Evolutionary conservation across 2,113 vertebrate genomes (phyloP), one percentile per base, ranked within the genome.

Genomic region (Pitta sordida): DNA sequence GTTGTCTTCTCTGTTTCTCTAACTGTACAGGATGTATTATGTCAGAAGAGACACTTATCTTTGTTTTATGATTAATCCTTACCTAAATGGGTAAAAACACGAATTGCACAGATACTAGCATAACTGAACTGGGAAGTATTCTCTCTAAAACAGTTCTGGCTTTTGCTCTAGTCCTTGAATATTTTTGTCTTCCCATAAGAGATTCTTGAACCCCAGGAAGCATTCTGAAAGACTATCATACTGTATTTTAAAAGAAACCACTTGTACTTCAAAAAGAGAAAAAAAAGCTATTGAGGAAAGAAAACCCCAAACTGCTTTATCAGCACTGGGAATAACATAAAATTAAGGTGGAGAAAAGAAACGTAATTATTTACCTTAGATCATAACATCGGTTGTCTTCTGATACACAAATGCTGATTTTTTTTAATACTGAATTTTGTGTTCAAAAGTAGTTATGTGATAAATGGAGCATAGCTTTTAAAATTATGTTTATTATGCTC

Each of bases 281-380:
- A n/a, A n/a, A n/a, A n/a, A n/a, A n/a, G n/a, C n/a, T 29, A 7
- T 18, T 29, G 8, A 4, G 24, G 10, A 10, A 1, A 37, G 11
- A 26, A 22, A 46, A 19, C 16, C 5, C 9, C 4, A 80, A 73
- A 7, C 16, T 76, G 29, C 20, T 88, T 81, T 74, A 32, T 51
- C 20, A 82, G 49, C 14, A 37, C 24, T 89, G 43, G 15, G 81
- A 63, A 49, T 52, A 37, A 44, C 8, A 5, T 76, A 44, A 62
- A 86, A 59, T 80, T 63, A 62, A 21, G 9, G 4, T 41, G 26
- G 30, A 10, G 10, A 59, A 55, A 37, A 65, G 7, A 81, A 62
- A 44, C 8, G 9, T 37, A 15, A 3, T 58, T 29, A 29, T 65
- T 70, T 15, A 65, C 15, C 11, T 67, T 51, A n/a, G 15, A 15